A percentile compares a stretch with the other conserved stretches of the same genome.
Conservation (phyloP, 1,140 invertebrate genomes). For the Alviniconcha marisindica region DNA sequence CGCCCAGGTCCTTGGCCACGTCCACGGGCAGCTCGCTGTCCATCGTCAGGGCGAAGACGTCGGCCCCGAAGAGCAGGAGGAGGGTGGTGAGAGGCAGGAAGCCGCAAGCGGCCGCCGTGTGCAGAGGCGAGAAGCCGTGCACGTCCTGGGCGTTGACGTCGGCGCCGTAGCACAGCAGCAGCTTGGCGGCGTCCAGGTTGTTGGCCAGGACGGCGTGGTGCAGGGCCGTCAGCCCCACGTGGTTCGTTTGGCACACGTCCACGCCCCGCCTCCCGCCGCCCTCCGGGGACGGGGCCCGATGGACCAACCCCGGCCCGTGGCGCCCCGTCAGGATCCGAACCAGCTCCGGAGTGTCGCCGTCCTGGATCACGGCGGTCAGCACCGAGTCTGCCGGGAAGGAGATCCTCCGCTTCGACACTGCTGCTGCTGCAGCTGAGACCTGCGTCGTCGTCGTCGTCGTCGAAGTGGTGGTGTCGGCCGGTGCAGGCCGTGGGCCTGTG, state of each 20-base stretch:
- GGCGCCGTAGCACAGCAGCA: slow-evolving; percentile 94
- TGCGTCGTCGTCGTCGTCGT: not conserved
- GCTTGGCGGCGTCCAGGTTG: slow-evolving; percentile 98
- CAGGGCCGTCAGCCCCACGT: slow-evolving; percentile 68
- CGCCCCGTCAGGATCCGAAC: slow-evolving; percentile 54
- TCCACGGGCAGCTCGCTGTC: slow-evolving; percentile 65
- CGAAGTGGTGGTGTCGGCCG: too few relatives aligned
- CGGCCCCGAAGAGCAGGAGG: slow-evolving; percentile 64
- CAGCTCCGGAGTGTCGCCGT: slow-evolving; percentile 66
- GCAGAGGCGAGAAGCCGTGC: slow-evolving; percentile 99
- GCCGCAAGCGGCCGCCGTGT: slow-evolving; percentile 97
- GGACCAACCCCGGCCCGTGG: slow-evolving; percentile 30
- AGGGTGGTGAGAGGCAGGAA: slow-evolving; percentile 87
- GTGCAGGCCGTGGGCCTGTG: not conserved
- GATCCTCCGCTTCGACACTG: slow-evolving; percentile 54
- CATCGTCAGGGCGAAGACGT: slow-evolving; percentile 63
- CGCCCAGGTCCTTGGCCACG: slow-evolving; percentile 63
- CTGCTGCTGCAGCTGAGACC: not conserved
- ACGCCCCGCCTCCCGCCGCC: slow-evolving; percentile 40
- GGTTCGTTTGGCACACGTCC: slow-evolving; percentile 65
- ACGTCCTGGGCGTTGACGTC: slow-evolving; percentile 98
- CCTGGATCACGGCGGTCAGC: slow-evolving; percentile 67
- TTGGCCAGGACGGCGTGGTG: slow-evolving; percentile 76
- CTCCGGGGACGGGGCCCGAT: not conserved
- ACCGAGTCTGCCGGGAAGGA: slow-evolving; percentile 69